phyloP scores from a whole-genome alignment of 2,888 invertebrate genomes.

The Chrysodeixis includens region DNA sequence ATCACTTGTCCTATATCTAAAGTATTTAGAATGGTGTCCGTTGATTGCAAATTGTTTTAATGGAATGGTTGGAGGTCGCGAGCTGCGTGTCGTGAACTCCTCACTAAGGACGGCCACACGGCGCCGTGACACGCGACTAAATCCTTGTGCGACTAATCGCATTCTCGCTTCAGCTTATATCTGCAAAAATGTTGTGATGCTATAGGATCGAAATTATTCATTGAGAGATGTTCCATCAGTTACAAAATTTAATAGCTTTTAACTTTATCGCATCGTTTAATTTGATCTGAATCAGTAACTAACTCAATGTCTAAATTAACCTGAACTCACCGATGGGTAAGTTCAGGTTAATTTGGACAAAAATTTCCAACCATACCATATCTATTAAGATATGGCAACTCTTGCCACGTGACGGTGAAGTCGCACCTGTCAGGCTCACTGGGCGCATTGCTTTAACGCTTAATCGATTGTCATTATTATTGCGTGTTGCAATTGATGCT shows the following conservation, averaged over 20 bases:
- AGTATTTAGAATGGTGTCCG: slow-evolving; percentile 21
- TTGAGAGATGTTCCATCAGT: no score
- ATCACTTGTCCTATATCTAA: slow-evolving; percentile 24
- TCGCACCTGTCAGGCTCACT: slow-evolving; percentile 25
- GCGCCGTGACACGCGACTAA: neutral
- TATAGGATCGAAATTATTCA: no score
- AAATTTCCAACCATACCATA: no score
- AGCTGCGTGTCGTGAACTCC: slow-evolving; percentile 30
- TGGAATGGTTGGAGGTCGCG: slow-evolving; percentile 39
- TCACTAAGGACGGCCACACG: slow-evolving; percentile 15
- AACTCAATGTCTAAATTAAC: no score
- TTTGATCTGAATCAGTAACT: no score
- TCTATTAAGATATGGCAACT: no score
- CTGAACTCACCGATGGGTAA: no score
- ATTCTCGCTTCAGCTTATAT: neutral
- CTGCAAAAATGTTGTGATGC: no score
- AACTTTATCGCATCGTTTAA: no score
- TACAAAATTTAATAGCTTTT: no score
- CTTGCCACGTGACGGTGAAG: slow-evolving; percentile 19
- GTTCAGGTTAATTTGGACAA: no score
- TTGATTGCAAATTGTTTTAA: slow-evolving; percentile 37
- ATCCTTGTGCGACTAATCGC: slow-evolving; percentile 19
- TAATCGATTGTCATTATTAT: slow-evolving; percentile 57
- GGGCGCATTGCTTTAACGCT: slow-evolving; percentile 45
- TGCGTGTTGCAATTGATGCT: slow-evolving; percentile 56